These are phyloP conservation scores for Neosilurus hyrtlii DNA, from an alignment of 2,797 vertebrate species.

Conservation along the genomic window DNA sequence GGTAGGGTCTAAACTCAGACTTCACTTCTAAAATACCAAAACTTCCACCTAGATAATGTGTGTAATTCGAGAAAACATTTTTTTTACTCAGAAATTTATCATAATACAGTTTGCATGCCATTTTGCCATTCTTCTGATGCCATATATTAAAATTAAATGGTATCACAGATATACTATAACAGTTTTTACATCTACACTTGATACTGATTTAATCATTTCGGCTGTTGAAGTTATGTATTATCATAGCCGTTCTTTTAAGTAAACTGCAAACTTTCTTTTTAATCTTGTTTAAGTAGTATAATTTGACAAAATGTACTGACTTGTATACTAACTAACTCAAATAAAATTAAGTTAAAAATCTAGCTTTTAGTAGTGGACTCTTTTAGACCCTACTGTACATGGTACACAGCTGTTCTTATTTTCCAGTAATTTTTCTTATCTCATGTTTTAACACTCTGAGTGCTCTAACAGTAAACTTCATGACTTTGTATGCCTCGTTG, in stretches of 20 bases:
- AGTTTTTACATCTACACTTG: background rate
- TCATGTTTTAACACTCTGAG: background rate
- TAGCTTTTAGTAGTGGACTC: conserved; percentile 5
- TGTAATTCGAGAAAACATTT: background rate
- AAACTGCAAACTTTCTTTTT: background rate
- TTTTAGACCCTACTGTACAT: conserved; percentile 9
- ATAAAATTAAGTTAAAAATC: too few relatives aligned
- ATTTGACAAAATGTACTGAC: background rate
- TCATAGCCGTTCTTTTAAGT: background rate
- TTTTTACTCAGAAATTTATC: background rate
- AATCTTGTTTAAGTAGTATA: background rate
- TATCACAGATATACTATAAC: background rate
- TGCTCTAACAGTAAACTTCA: conserved; percentile 20
- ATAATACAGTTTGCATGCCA: background rate
- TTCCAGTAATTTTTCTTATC: conserved; percentile 2
- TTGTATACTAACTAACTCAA: background rate
- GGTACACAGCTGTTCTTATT: conserved; percentile 1
- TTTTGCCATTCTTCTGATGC: background rate
- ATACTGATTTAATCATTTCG: background rate
- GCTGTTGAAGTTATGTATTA: background rate
- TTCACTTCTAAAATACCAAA: conserved; percentile 1
- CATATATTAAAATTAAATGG: background rate
- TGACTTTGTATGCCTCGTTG: conserved; percentile 44
- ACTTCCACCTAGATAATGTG: background rate
- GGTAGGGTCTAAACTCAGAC: conserved; percentile 9